These are phyloP conservation scores for Parapsyche elsis DNA, from an alignment of 1,140 invertebrate species.

Conservation along the genomic window DNA sequence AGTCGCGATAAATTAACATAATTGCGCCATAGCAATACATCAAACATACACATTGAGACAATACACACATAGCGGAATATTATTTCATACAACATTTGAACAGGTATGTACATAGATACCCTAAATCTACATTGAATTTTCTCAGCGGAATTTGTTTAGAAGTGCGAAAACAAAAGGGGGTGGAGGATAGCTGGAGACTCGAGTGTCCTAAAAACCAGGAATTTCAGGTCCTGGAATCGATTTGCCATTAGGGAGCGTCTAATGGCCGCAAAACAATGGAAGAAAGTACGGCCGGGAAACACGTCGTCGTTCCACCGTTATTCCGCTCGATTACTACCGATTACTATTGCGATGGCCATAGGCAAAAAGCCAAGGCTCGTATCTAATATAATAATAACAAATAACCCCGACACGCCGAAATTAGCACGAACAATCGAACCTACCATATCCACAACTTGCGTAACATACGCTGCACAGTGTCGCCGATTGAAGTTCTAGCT, in stretches of 20 bases:
- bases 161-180: not conserved
- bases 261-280: constrained; percentile 50
- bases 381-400: not conserved
- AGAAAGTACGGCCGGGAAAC: constrained; percentile 4
- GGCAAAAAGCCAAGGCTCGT: not conserved
- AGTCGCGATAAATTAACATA: too few species aligned
- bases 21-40: too few species aligned
- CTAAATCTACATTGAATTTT: not conserved
- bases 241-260: constrained; percentile 48
- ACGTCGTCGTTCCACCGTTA: constrained; percentile 21
- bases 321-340: constrained; percentile 46
- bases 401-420: not conserved
- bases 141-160: not conserved
- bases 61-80: too few species aligned
- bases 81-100: too few species aligned
- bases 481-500: too few species aligned
- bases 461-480: too few species aligned
- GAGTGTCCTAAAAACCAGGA: not conserved
- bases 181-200: not conserved
- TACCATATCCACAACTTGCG: not conserved
- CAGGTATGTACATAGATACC: not conserved
- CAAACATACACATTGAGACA: too few species aligned
- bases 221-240: constrained; percentile 38
- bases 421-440: not conserved
- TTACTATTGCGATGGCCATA: not conserved